phyloP scores from a whole-genome alignment of 1,140 invertebrate species.

The Drosophila parvula region DNA sequence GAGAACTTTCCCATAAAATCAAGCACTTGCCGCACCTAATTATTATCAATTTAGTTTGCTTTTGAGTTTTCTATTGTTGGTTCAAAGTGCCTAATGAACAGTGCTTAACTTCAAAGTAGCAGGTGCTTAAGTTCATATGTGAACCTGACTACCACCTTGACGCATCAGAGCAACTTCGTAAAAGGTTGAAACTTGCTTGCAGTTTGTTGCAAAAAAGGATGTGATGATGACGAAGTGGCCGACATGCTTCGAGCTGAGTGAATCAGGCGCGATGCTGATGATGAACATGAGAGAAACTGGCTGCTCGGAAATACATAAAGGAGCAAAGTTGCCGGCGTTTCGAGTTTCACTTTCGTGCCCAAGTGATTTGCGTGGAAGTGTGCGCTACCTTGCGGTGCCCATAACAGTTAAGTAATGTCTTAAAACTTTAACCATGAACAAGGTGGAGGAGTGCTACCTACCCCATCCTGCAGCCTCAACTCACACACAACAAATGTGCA shows the following conservation, averaged over 20 bases:
- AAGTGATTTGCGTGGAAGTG: constrained; percentile 68
- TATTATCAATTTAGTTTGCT: background rate
- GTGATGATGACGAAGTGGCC: constrained; percentile 48
- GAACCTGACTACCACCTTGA: constrained; percentile 36
- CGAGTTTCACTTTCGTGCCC: constrained; percentile 78
- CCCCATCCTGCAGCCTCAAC: constrained; percentile 17
- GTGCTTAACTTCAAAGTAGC: constrained; percentile 7
- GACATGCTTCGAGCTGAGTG: constrained; percentile 39
- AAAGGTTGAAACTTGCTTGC: constrained; percentile 73
- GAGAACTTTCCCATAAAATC: too few species aligned
- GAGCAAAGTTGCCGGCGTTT: constrained; percentile 51
- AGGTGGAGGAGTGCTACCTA: constrained; percentile 33
- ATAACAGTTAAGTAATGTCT: constrained; percentile 82
- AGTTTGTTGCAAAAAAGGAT: constrained; percentile 69
- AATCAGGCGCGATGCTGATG: constrained; percentile 46
- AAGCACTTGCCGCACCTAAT: too few species aligned
- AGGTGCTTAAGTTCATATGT: constrained; percentile 20
- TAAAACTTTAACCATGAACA: constrained; percentile 68
- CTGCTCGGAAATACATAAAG: constrained; percentile 23
- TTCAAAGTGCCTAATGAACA: constrained; percentile 22
- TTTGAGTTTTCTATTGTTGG: background rate
- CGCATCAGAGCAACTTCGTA: constrained; percentile 46
- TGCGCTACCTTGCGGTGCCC: constrained; percentile 69
- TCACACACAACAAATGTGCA: constrained; percentile 68
- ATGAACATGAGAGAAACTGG: constrained; percentile 22